Percentiles rank a stretch among this genome's conserved stretches.
These are phyloP conservation scores for Bombus sibiricus DNA, from an alignment of 1,140 invertebrate genomes.

Conservation along the genomic window DNA sequence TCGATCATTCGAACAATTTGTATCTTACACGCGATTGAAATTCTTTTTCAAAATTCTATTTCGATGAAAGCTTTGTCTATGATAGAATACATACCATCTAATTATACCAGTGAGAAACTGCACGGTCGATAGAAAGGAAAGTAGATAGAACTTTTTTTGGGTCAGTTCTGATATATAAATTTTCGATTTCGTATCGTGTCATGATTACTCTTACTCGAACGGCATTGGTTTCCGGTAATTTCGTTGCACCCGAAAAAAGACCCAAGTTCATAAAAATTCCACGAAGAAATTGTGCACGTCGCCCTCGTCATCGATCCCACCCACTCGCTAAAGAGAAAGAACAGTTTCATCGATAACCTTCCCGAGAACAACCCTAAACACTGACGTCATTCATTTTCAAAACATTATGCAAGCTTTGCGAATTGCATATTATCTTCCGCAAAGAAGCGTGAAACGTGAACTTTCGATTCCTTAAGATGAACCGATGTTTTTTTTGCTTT, in stretches of 20 bases:
- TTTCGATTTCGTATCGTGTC: neutral
- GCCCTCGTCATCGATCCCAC: slow-evolving; percentile 57
- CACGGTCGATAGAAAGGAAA: neutral
- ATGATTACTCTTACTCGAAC: no score
- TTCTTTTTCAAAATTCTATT: neutral
- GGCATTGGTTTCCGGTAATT: no score
- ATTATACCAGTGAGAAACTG: neutral
- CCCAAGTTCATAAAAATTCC: slow-evolving; percentile 64
- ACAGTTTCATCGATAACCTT: slow-evolving; percentile 68
- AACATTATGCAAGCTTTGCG: slow-evolving; percentile 29
- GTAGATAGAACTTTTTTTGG: neutral
- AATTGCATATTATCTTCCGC: neutral
- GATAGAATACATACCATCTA: neutral
- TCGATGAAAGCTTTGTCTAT: neutral
- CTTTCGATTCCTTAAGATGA: neutral
- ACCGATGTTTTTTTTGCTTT: no score
- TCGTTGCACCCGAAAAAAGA: slow-evolving; percentile 53
- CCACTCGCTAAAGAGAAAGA: slow-evolving; percentile 51
- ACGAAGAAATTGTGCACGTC: slow-evolving; percentile 59
- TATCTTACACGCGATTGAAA: no score
- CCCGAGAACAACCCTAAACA: slow-evolving; percentile 49
- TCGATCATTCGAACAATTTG: no score
- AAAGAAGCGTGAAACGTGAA: neutral
- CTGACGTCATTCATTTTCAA: slow-evolving; percentile 63
- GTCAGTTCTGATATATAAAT: neutral